These are phyloP conservation scores for Melanotus villosus DNA, from an alignment of 2,888 invertebrate genomes.

Conservation along the genomic window DNA sequence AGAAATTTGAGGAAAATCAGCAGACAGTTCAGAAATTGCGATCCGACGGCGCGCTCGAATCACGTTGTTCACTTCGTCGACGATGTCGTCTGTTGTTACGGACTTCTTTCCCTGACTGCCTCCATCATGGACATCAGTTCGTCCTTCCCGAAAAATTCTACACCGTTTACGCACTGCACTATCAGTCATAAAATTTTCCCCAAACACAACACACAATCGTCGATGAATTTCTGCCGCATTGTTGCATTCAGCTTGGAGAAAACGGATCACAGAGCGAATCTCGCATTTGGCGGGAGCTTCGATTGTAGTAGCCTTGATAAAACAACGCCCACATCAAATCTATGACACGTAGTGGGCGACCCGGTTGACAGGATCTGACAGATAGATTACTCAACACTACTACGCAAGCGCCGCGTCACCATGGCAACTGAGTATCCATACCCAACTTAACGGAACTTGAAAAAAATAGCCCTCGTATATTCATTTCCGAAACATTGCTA, in stretches of 20 bases:
- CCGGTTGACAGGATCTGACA: too few species aligned
- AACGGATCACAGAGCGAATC: neutral
- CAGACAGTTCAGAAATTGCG: neutral
- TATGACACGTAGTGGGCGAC: too few species aligned
- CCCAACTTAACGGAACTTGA: too few species aligned
- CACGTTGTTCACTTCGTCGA: neutral
- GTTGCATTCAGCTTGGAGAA: neutral
- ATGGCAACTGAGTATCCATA: too few species aligned
- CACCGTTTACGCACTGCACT: neutral
- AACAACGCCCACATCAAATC: too few species aligned
- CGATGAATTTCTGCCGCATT: conserved; percentile 5
- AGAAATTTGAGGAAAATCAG: too few species aligned
- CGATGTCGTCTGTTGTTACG: neutral
- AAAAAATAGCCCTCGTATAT: too few species aligned
- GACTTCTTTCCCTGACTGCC: neutral
- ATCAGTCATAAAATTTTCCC: neutral
- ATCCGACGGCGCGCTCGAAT: neutral
- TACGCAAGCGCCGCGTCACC: too few species aligned
- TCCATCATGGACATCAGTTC: conserved; percentile 1
- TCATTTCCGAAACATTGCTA: too few species aligned
- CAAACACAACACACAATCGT: neutral
- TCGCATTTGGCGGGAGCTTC: neutral
- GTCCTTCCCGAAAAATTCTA: conserved; percentile 1
- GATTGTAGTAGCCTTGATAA: too few species aligned
- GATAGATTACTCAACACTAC: too few species aligned